phyloP scores from a whole-genome alignment of 2,797 vertebrate genomes.

The Buphagus erythrorhynchus region DNA sequence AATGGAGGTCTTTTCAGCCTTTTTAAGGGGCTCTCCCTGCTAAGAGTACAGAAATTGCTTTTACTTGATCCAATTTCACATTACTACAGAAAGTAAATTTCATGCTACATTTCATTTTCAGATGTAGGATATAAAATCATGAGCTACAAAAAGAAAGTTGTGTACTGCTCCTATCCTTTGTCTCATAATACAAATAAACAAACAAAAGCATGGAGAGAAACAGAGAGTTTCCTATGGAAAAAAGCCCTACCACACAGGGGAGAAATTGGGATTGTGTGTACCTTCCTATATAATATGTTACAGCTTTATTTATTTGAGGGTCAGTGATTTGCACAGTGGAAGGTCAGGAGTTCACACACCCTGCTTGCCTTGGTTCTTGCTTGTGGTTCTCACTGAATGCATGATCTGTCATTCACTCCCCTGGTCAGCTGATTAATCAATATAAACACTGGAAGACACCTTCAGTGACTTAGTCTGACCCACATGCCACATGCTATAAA shows the following conservation, averaged over 20 bases:
- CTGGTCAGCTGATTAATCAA: background rate
- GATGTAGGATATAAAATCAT: background rate
- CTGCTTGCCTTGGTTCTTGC: background rate
- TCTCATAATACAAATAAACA: background rate
- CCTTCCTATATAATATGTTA: background rate
- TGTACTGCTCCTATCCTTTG: background rate
- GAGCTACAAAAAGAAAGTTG: background rate
- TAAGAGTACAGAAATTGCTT: slow-evolving; percentile 10
- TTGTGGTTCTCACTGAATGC: background rate
- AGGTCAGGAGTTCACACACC: background rate
- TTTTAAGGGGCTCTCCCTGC: background rate
- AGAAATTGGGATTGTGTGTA: background rate
- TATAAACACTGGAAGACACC: background rate
- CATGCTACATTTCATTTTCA: slow-evolving; percentile 25
- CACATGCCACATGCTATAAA: background rate
- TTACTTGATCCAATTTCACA: slow-evolving; percentile 41
- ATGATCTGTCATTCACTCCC: background rate
- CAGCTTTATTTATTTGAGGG: background rate
- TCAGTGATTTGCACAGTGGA: background rate
- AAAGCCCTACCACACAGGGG: background rate
- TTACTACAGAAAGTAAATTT: slow-evolving; percentile 41
- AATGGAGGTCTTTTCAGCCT: background rate
- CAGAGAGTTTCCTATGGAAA: background rate
- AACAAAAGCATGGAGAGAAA: background rate
- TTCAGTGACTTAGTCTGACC: background rate